Base-by-base conservation (phyloP, 2,797 vertebrate species). In the Hafferia zeledoni region DNA sequence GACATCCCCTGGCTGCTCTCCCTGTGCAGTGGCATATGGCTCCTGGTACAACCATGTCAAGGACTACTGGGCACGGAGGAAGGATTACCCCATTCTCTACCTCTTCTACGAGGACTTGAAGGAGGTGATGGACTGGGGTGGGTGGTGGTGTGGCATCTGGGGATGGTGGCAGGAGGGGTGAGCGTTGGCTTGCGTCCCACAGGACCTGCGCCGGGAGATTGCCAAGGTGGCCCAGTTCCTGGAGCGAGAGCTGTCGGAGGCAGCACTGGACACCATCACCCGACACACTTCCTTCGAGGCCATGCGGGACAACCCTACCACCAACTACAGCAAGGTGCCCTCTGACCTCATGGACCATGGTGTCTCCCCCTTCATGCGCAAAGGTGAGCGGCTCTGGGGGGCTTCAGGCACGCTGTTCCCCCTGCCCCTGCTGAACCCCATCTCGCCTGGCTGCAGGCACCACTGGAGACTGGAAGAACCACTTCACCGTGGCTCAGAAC, bases 341-440 rank as follows among this genome's bases (percentile, higher is more conserved):
- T 59, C 70, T 2, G 5, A 14, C 3, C 4, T 99, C 28, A 98
- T 99, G 94, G 98, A 99, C 88, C 97, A 98, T 0, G 64, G 97
- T 27, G 67, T 98, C 87, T 99, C 98, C 20, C 31, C 98, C 28
- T 99, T 99, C 96, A 99, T 99, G 99, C 98, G 98, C 96, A 99
- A 99, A 98, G 99, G 99, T 99, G 92, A 96, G 46, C 2, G 10
- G 24, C 31, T 12, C 4, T 0, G 0, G 52, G 67, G 49, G 13
- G 4, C 5, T 71, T 20, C 41, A 0, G 2, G 28, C 0, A 0
- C 33, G 0, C 15, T 1, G 2, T 6, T 1, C 17, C 6, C 14
- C 1, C 0, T 0, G 19, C 19, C n/a, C 23, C 27, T 1, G 0
- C 87, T 91, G 41, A 87, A 11, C 25, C 31, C 31, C 25, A 0